Percentiles rank a stretch among this genome's conserved stretches.
Conservation (phyloP, 2,888 invertebrate genomes). For the Dynastes maya region DNA sequence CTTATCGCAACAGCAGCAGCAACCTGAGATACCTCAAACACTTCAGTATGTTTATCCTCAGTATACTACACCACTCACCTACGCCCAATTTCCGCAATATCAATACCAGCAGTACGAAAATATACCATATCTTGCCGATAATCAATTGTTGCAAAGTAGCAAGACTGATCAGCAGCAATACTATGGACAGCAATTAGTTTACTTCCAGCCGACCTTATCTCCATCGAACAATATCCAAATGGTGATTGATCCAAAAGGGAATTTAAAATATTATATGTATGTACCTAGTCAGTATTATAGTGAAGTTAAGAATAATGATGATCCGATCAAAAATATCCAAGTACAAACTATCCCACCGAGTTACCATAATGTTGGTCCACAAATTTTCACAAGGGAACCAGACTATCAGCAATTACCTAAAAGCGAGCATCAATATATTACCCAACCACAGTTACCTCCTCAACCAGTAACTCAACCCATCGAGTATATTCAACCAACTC, state of each 20-base stretch:
- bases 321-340: constrained; percentile 44
- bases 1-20: constrained; percentile 50
- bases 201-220: constrained; percentile 61
- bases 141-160: constrained; percentile 58
- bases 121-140: constrained; percentile 64
- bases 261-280: constrained; percentile 66
- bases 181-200: constrained; percentile 64
- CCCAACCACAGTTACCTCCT: constrained; percentile 45
- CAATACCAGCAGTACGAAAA: constrained; percentile 62
- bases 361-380: constrained; percentile 45
- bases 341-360: constrained; percentile 36
- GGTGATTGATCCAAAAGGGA: constrained; percentile 65
- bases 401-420: constrained; percentile 46
- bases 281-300: constrained; percentile 58
- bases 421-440: constrained; percentile 42
- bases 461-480: constrained; percentile 48
- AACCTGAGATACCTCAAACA: constrained; percentile 56
- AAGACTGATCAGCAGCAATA: constrained; percentile 61
- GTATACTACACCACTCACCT: constrained; percentile 50
- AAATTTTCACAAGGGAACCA: constrained; percentile 51
- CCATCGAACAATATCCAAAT: constrained; percentile 64
- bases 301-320: constrained; percentile 37
- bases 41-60: constrained; percentile 52
- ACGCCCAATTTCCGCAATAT: constrained; percentile 51
- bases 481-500: constrained; percentile 41